These are phyloP conservation scores for Eupithecia centaureata DNA, from an alignment of 2,888 invertebrate species.

Conservation along the genomic window DNA sequence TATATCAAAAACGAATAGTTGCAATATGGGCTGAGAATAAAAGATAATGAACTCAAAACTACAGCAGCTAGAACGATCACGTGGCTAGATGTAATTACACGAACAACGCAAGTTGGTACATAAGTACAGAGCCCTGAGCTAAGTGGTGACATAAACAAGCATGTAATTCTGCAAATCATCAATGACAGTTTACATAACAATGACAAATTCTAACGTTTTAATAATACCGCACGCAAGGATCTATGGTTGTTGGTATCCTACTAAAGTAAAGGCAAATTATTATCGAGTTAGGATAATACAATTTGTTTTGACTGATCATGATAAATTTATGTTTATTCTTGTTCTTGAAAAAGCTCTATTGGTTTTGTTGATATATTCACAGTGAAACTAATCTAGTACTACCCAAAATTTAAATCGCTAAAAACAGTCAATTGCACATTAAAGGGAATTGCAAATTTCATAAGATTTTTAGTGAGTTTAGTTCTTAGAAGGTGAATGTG, in stretches of 20 bases:
- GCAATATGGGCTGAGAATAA: background rate
- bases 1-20: too few relatives aligned
- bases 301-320: background rate
- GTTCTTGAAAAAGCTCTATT: background rate
- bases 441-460: too few relatives aligned
- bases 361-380: background rate
- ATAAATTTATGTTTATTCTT: background rate
- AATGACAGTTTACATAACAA: conserved; percentile 31
- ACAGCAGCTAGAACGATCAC: background rate
- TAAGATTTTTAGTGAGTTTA: too few relatives aligned
- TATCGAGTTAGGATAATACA: background rate
- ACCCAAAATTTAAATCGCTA: too few relatives aligned
- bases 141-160: conserved; percentile 27
- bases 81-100: conserved; percentile 25
- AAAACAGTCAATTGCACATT: too few relatives aligned
- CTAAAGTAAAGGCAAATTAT: background rate
- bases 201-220: conserved; percentile 21
- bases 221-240: conserved; percentile 11
- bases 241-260: background rate
- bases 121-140: conserved; percentile 20
- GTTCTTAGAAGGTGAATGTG: background rate
- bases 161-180: conserved; percentile 31
- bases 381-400: background rate
- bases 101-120: conserved; percentile 21
- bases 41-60: conserved; percentile 1